A percentile compares a stretch with the other conserved stretches of the same genome.
These are phyloP conservation scores for Ctenopoma multispine DNA, from an alignment of 2,797 vertebrate genomes.

Conservation along the genomic window DNA sequence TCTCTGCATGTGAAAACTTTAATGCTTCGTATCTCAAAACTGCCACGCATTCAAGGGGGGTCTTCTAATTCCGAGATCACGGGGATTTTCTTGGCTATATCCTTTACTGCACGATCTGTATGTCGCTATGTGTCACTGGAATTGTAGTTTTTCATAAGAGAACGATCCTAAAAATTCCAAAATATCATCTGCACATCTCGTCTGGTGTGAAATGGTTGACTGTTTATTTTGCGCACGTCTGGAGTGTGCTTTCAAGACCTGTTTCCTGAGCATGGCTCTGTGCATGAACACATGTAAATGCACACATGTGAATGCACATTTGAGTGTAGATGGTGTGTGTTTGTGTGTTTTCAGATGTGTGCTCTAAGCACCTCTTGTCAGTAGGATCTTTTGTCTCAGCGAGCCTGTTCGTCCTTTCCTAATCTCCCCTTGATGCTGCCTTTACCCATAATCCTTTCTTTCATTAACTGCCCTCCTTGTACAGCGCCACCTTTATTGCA, in stretches of 20 bases:
- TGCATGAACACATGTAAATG: conserved; percentile 18
- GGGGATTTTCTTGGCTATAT: conserved; percentile 67
- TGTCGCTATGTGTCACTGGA: conserved; percentile 36
- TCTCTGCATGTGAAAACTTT: conserved; percentile 49
- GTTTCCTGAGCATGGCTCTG: conserved; percentile 12
- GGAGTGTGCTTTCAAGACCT: conserved; percentile 23
- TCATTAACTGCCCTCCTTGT: conserved; percentile 84
- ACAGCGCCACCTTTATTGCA: conserved; percentile 84
- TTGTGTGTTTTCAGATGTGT: conserved; percentile 44
- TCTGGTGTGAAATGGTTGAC: conserved; percentile 6
- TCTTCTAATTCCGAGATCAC: conserved; percentile 57
- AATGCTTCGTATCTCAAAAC: conserved; percentile 51
- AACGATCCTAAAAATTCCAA: conserved; percentile 30
- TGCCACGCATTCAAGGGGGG: conserved; percentile 41
- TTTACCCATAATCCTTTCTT: conserved; percentile 86
- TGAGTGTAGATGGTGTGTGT: conserved; percentile 19
- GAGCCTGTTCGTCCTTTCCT: conserved; percentile 72
- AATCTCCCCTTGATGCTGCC: conserved; percentile 85
- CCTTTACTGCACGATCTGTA: conserved; percentile 53
- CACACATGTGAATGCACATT: conserved; percentile 36
- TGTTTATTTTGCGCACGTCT: conserved; percentile 14
- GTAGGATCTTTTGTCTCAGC: conserved; percentile 84
- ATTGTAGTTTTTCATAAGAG: conserved; percentile 52
- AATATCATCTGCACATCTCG: conserved; percentile 26
- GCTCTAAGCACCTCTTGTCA: conserved; percentile 67